Conservation (phyloP, 2,888 invertebrate genomes). For the Ferrisia virgata region DNA sequence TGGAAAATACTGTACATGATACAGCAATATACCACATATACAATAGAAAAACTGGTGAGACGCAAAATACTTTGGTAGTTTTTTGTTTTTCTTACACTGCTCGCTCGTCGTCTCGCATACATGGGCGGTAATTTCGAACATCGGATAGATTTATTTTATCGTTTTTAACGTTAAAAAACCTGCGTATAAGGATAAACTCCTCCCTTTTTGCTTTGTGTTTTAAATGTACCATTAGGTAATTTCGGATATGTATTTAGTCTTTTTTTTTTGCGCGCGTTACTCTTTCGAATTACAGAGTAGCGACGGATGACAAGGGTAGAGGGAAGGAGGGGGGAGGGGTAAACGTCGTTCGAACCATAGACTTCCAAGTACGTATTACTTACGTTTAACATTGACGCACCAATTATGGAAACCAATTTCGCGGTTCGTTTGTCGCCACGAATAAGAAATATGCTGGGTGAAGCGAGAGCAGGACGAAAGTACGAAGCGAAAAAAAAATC, state of each 20-base stretch:
- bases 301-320: too few species aligned
- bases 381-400: neutral
- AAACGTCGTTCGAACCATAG: neutral
- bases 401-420: constrained; percentile 36
- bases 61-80: neutral
- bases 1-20: neutral
- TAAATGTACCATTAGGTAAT: neutral
- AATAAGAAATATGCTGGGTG: neutral
- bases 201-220: neutral
- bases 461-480: neutral
- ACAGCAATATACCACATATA: neutral
- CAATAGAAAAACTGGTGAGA: neutral
- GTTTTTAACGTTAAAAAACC: neutral
- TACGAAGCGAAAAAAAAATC: neutral
- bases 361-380: neutral
- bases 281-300: too few species aligned
- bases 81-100: neutral
- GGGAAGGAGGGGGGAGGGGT: too few species aligned
- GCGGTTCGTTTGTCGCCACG: constrained; percentile 27
- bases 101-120: too few species aligned
- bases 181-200: neutral
- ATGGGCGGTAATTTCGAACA: neutral
- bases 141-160: neutral
- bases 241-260: neutral
- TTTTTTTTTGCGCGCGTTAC: neutral